These are phyloP conservation scores for Eumacrocentrus americanus DNA, from an alignment of 2,888 invertebrate genomes.

Conservation along the genomic window DNA sequence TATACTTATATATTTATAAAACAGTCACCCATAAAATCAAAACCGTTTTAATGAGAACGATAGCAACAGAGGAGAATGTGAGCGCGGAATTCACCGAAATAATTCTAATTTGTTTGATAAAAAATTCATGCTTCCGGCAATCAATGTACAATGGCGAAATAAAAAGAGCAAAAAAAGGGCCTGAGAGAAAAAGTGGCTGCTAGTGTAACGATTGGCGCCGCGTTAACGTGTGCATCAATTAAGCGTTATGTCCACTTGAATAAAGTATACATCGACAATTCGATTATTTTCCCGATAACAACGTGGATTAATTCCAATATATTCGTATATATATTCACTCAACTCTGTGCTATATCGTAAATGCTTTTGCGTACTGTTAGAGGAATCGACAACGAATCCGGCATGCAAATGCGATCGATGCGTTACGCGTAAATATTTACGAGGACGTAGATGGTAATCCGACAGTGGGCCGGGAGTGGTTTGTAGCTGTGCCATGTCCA, in stretches of 20 bases:
- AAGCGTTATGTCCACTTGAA: slow-evolving; percentile 17
- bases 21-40: not conserved
- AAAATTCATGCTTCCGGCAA: not conserved
- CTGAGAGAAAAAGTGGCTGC: not conserved
- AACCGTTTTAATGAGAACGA: not conserved
- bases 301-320: not conserved
- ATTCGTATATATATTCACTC: not conserved
- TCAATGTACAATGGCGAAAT: not conserved
- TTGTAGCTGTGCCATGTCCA: not conserved
- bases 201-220: not conserved
- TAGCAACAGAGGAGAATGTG: not conserved
- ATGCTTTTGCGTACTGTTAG: slow-evolving; percentile 34
- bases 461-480: slow-evolving; percentile 8
- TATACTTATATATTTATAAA: not conserved
- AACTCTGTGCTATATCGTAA: not conserved
- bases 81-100: not conserved
- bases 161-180: not conserved
- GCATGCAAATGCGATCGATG: slow-evolving; percentile 45
- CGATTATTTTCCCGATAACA: slow-evolving; percentile 25
- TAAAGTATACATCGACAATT: slow-evolving; percentile 20
- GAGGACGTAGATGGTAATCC: slow-evolving; percentile 30
- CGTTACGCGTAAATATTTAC: slow-evolving; percentile 49
- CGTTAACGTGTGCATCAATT: slow-evolving; percentile 15
- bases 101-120: not conserved
- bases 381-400: slow-evolving; percentile 41